phyloP scores from a whole-genome alignment of 2,888 invertebrate genomes.

The Sthenelais limicola region DNA sequence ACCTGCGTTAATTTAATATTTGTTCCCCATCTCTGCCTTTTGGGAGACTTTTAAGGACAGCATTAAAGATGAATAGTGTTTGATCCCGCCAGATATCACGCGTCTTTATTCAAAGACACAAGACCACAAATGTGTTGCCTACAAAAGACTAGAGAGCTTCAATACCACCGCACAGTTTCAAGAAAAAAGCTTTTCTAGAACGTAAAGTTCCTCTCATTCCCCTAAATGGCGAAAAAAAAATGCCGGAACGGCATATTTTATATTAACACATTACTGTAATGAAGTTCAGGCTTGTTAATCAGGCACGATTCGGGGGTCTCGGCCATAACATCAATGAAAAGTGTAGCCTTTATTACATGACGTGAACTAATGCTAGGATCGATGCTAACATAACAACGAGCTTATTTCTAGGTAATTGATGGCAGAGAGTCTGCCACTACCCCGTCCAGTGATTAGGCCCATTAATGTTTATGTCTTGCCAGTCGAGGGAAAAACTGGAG shows the following conservation, averaged over 20 bases:
- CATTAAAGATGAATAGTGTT: too few relatives aligned
- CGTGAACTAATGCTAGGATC: slow-evolving; percentile 15
- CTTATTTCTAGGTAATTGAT: slow-evolving; percentile 27
- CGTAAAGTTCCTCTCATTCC: too few relatives aligned
- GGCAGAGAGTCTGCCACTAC: background rate
- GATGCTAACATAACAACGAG: slow-evolving; percentile 1
- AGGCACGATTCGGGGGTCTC: slow-evolving; percentile 15
- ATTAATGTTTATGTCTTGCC: slow-evolving; percentile 22
- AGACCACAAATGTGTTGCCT: too few relatives aligned
- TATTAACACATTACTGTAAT: slow-evolving; percentile 16
- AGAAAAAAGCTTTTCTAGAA: too few relatives aligned
- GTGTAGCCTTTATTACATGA: slow-evolving; percentile 32
- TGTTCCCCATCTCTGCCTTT: too few relatives aligned
- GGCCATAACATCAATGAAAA: slow-evolving; percentile 33
- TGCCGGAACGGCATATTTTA: background rate
- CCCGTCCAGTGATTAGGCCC: slow-evolving; percentile 15
- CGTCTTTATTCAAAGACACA: too few relatives aligned
- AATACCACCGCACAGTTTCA: too few relatives aligned
- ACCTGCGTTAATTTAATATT: too few relatives aligned
- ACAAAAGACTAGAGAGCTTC: too few relatives aligned
- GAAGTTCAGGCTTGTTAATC: slow-evolving; percentile 36
- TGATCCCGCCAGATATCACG: too few relatives aligned
- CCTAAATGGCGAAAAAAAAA: slow-evolving; percentile 12
- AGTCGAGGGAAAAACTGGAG: background rate
- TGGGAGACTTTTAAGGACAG: too few relatives aligned